Base-by-base conservation (phyloP, 64 coral and sea anemone genomes). In the Montipora foliosa region DNA sequence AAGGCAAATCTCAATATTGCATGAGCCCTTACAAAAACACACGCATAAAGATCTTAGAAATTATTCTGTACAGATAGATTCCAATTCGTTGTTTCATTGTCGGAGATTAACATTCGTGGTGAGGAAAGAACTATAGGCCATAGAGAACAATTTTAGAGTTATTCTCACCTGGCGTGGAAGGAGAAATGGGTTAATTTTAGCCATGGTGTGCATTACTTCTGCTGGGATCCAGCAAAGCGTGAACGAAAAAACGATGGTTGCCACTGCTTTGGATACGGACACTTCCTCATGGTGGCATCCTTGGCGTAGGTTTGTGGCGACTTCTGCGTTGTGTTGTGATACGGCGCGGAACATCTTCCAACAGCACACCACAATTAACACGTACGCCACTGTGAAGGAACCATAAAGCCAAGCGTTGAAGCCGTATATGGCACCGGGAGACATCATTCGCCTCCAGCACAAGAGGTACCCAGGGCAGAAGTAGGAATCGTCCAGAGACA, bases 361-460 rank as follows among this genome's bases (percentile, higher is more conserved):
- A 64, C 71, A 86, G 8, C 82, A 86, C 44, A 86, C 17, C 62
- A 86, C 62, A 4, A 86, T 86, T 29, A 86, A 46, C 7, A 19
- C 62, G 19, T 86, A 86, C 3, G 82, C 68, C 16, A 86, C 44
- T 12, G 49, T 47, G 66, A 86, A 86, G 82, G 82, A 86, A 14
- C 82, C 82, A 71, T 86, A 86, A 16, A 86, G 82, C 82, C 82
- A 86, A 14, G 82, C 64, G 64, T 86, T 86, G 64, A 86, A 86
- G 15, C 15, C 10, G 44, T 86, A 86, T 16, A 86, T 86, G n/a
- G 82, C 66, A 4, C 45, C 66, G 44, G 82, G 82, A 8, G 15
- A 47, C 45, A 86, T 72, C 82, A 86, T 86, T 22, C 82, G 17
- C 66, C 82, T 86, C 82, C 82, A 86, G 47, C 82, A 86, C 3